Conservation (phyloP, 1,140 invertebrate genomes). For the Drosophila repleta region DNA sequence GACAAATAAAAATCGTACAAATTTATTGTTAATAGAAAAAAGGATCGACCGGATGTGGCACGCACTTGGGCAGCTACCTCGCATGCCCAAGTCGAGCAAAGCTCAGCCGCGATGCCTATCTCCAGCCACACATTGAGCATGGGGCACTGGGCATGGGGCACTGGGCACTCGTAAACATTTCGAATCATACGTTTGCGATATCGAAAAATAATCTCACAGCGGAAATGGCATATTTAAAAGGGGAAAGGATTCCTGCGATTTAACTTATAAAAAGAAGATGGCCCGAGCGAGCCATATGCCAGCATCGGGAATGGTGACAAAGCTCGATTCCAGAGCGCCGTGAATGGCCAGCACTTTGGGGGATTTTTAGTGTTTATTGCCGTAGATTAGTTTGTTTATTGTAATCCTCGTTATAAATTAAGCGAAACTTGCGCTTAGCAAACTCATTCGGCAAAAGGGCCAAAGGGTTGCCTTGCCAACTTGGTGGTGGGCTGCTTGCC, state of each 20-base stretch:
- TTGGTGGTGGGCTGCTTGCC: neutral
- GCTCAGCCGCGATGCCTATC: conserved; percentile 64
- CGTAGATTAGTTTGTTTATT: conserved; percentile 82
- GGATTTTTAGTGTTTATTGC: conserved; percentile 83
- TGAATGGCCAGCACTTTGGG: conserved; percentile 65
- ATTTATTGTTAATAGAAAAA: conserved; percentile 83
- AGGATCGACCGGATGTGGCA: conserved; percentile 63
- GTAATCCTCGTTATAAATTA: conserved; percentile 82
- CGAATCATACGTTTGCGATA: conserved; percentile 71
- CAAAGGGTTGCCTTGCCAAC: conserved; percentile 61
- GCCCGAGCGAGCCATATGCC: conserved; percentile 33
- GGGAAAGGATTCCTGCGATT: conserved; percentile 76
- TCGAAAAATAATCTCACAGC: conserved; percentile 79
- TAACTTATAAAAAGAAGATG: conserved; percentile 68
- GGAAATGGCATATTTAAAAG: conserved; percentile 82
- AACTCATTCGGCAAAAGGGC: conserved; percentile 51
- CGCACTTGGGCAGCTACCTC: conserved; percentile 47
- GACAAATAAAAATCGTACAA: conserved; percentile 65
- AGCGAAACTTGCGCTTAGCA: conserved; percentile 72
- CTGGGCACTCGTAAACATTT: conserved; percentile 74
- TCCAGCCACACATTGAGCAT: too few species aligned
- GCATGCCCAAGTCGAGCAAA: neutral
- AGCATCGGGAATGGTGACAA: conserved; percentile 18
- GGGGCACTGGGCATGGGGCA: conserved; percentile 39
- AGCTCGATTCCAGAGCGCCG: neutral